Evolutionary conservation across 2,797 vertebrate genomes (phyloP).

Genomic region (Anas acuta): DNA sequence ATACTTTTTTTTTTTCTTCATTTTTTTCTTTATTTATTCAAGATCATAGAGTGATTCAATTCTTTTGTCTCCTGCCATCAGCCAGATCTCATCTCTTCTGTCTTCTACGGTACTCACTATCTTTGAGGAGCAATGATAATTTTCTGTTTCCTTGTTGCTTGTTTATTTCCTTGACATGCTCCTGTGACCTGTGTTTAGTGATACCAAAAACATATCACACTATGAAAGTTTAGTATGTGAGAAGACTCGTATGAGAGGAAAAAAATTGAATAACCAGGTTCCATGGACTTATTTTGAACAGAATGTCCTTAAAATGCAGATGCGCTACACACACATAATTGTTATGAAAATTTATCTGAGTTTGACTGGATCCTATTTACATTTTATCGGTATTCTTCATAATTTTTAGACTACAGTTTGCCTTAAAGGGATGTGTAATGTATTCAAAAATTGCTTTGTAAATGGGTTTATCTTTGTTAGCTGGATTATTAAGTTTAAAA

Average conservation of each 20-base stretch:
- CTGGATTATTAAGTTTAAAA: slow-evolving; percentile 55
- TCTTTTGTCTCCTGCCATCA: neutral
- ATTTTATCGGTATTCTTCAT: neutral
- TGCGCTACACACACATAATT: neutral
- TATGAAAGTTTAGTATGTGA: neutral
- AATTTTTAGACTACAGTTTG: slow-evolving; percentile 15
- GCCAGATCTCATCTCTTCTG: neutral
- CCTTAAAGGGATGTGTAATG: slow-evolving; percentile 22
- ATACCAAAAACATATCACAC: neutral
- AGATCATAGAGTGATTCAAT: neutral
- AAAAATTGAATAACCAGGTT: neutral
- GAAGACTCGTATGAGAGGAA: neutral
- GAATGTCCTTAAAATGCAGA: neutral
- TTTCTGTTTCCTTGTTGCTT: neutral
- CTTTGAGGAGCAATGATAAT: neutral
- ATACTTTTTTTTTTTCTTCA: neutral
- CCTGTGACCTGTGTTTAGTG: neutral
- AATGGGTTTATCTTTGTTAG: slow-evolving; percentile 52
- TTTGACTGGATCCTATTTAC: neutral
- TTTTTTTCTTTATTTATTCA: neutral
- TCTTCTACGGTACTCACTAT: neutral
- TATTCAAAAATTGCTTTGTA: slow-evolving; percentile 48
- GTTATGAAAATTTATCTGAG: neutral
- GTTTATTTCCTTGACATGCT: neutral
- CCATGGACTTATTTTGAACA: neutral